phyloP scores from a whole-genome alignment of 2,888 invertebrate genomes.

The Limnephilus marmoratus region DNA sequence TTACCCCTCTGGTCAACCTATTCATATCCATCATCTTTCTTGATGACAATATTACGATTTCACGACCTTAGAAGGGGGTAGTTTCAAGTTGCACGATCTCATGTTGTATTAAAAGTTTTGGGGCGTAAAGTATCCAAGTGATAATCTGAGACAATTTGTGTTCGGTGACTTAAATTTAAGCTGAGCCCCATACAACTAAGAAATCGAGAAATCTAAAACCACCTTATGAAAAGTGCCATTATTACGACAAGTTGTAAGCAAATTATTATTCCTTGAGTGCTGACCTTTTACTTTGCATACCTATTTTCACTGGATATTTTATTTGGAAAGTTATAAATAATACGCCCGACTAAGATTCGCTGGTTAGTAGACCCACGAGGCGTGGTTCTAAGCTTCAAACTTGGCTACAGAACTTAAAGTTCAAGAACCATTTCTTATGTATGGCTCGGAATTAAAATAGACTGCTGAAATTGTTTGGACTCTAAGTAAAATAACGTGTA shows the following conservation, averaged over 20 bases:
- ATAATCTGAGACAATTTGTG: slow-evolving; percentile 57
- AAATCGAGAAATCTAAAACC: not conserved
- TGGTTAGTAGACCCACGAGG: slow-evolving; percentile 23
- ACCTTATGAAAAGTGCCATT: not conserved
- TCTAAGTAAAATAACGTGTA: slow-evolving; percentile 6
- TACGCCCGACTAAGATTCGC: not conserved
- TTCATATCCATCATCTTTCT: not conserved
- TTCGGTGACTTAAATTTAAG: slow-evolving; percentile 28
- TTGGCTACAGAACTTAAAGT: slow-evolving; percentile 21
- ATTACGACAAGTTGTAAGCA: not conserved
- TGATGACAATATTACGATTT: slow-evolving; percentile 46
- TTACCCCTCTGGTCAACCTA: not conserved
- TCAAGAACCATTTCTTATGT: not conserved
- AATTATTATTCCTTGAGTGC: too few species aligned
- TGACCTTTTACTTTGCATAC: not conserved
- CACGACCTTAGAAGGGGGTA: slow-evolving; percentile 21
- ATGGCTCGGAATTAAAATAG: slow-evolving; percentile 7
- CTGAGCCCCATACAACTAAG: not conserved
- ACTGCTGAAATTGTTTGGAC: not conserved
- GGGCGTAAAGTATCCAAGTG: slow-evolving; percentile 52
- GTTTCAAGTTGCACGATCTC: slow-evolving; percentile 32
- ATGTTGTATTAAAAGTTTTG: slow-evolving; percentile 47
- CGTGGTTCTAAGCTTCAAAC: not conserved
- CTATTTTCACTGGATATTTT: not conserved
- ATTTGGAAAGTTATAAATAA: not conserved